Evolutionary conservation across 2,888 invertebrate species (phyloP).

Genomic region (Ganaspis brasiliensis): DNA sequence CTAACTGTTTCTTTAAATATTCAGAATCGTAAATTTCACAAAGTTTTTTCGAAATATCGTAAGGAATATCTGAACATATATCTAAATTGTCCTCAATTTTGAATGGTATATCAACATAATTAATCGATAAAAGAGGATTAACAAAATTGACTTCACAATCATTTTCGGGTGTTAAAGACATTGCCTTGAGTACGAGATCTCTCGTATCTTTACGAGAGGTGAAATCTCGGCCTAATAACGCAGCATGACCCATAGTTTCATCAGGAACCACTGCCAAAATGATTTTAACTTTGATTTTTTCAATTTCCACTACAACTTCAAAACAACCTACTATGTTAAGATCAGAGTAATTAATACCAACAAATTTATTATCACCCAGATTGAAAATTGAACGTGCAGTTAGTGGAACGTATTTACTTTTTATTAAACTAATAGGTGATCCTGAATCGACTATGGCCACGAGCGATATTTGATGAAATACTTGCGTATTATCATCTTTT

Average conservation of each 20-base stretch:
- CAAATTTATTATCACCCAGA: slow-evolving; percentile 28
- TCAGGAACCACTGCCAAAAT: slow-evolving; percentile 45
- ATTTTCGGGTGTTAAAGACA: not conserved
- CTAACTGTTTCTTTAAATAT: not conserved
- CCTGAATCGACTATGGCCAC: slow-evolving; percentile 42
- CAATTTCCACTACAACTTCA: not conserved
- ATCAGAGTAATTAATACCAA: slow-evolving; percentile 42
- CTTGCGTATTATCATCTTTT: slow-evolving; percentile 17
- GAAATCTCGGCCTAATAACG: slow-evolving; percentile 47
- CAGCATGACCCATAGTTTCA: slow-evolving; percentile 41
- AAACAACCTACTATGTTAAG: slow-evolving; percentile 43
- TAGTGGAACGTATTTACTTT: slow-evolving; percentile 35
- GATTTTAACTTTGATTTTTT: slow-evolving; percentile 19
- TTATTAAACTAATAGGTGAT: slow-evolving; percentile 45
- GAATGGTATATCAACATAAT: not conserved
- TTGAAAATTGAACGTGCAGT: not conserved
- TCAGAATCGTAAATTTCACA: not conserved
- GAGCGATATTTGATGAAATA: slow-evolving; percentile 1
- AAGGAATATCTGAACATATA: slow-evolving; percentile 1
- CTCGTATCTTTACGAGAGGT: slow-evolving; percentile 1
- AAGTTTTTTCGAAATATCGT: not conserved
- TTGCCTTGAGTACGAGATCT: not conserved
- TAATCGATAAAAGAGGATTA: slow-evolving; percentile 37
- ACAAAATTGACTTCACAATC: not conserved
- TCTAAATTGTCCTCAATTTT: slow-evolving; percentile 1